A percentile compares a stretch with the other conserved stretches of the same genome.
These are phyloP conservation scores for Scartelaos histophorus DNA, from an alignment of 2,113 vertebrate species.

Conservation along the genomic window DNA sequence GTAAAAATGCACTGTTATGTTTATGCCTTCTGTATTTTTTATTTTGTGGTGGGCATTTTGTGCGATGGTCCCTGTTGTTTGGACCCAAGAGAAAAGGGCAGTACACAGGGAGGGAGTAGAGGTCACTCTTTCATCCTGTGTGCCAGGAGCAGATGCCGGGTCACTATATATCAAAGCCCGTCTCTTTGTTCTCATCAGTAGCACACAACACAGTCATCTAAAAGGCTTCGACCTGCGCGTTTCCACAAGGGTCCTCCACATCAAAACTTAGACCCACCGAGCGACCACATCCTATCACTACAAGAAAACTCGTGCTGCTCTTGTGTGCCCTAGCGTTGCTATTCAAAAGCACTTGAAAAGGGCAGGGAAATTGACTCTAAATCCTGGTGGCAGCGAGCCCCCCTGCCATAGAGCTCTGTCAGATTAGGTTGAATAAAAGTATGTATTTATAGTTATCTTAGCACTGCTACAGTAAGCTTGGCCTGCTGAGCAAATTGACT, in stretches of 20 bases:
- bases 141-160: slow-evolving; percentile 59
- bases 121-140: slow-evolving; percentile 78
- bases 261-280: slow-evolving; percentile 68
- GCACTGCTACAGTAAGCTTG: slow-evolving; percentile 52
- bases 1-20: background rate
- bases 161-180: slow-evolving; percentile 68
- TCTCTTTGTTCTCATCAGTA: slow-evolving; percentile 63
- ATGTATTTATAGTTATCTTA: slow-evolving; percentile 64
- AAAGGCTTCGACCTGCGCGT: slow-evolving; percentile 58
- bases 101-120: slow-evolving; percentile 60
- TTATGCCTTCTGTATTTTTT: background rate
- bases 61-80: slow-evolving; percentile 42
- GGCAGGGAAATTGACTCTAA: slow-evolving; percentile 70
- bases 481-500: slow-evolving; percentile 62
- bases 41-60: slow-evolving; percentile 30
- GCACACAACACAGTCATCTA: slow-evolving; percentile 53
- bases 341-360: slow-evolving; percentile 70
- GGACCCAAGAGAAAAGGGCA: slow-evolving; percentile 64
- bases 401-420: slow-evolving; percentile 49
- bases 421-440: slow-evolving; percentile 58
- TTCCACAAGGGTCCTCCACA: slow-evolving; percentile 62
- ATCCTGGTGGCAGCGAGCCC: slow-evolving; percentile 60
- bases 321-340: slow-evolving; percentile 21
- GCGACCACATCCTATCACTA: slow-evolving; percentile 63
- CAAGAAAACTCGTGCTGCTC: slow-evolving; percentile 13